Evolutionary conservation across 1,140 invertebrate species (phyloP), one percentile per base, ranked within the genome.

Genomic region (Drosophila eugracilis): DNA sequence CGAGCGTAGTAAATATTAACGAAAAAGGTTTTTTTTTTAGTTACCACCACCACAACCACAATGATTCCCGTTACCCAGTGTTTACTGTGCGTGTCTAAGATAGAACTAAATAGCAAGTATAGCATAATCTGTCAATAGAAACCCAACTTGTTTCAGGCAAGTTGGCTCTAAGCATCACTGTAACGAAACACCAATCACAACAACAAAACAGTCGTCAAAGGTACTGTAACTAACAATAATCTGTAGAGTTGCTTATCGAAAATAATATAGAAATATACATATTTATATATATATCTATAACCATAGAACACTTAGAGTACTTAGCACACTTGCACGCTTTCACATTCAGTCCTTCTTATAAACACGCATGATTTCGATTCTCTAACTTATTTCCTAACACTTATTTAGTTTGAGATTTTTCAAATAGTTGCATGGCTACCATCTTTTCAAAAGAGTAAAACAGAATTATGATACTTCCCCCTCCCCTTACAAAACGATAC

Each of bases 161-260:
- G 62, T 12, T 32, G 59, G 17, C 34, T 14, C 42, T 5, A 39
- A 48, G 24, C 37, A 49, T 67, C 63, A 79, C 77, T 80, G 77
- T 75, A 80, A 71, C 42, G 49, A 48, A 79, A 79, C 77, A 79
- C 77, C 77, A 79, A 36, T 52, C 50, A 67, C 50, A 37, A 32
- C 49, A 14, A 47, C 50, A 45, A 34, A 28, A 48, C 36, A 36
- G 74, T 22, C 12, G 6, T 12, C 30, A 10, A 67, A 76, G 48
- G 73, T 76, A 76, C 57, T 76, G 62, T 75, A 75, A 48, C 37
- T 42, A 24, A 28, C 28, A 41, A 52, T 66, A 50, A 63, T 28
- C 45, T 50, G 62, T 67, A 67, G 63, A 66, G 36, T 67, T 42
- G 47, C 59, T 52, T 66, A 52, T 28, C 47, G 52, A 19, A 32